Evolutionary conservation across 2,113 vertebrate species (phyloP).

Genomic region (Balaeniceps rex): DNA sequence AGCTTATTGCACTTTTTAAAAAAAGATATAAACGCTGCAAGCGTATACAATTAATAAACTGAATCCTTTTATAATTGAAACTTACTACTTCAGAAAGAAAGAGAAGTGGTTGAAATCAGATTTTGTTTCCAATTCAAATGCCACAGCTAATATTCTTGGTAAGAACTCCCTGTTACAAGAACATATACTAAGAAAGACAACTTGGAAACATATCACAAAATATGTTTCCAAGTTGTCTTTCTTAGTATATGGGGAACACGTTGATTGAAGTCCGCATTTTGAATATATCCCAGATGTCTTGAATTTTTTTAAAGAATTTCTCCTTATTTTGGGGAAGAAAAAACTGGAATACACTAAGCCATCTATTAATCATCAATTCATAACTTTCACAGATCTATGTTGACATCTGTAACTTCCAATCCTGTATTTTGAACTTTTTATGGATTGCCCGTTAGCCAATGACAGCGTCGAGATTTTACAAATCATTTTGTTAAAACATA

Average conservation of each 20-base stretch:
- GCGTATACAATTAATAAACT: background rate
- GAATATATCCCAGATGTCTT: background rate
- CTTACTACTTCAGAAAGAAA: background rate
- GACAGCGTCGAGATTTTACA: conserved; percentile 1
- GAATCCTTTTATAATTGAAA: background rate
- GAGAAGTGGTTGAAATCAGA: background rate
- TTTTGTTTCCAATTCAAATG: background rate
- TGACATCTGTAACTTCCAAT: background rate
- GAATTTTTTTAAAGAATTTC: background rate
- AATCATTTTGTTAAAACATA: conserved; percentile 7
- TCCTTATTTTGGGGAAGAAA: background rate
- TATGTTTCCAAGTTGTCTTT: too few species aligned
- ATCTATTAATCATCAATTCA: background rate
- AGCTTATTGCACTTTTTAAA: background rate
- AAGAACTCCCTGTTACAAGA: background rate
- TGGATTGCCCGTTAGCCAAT: background rate
- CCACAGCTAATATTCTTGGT: background rate
- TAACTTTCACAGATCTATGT: background rate
- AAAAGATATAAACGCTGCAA: background rate
- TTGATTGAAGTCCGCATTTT: background rate
- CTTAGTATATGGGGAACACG: background rate
- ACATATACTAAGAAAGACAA: background rate
- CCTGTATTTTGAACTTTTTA: background rate
- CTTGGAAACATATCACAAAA: background rate
- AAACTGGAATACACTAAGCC: background rate